phyloP scores from a whole-genome alignment of 2,797 vertebrate species.

The Brachyrhaphis roseni region DNA sequence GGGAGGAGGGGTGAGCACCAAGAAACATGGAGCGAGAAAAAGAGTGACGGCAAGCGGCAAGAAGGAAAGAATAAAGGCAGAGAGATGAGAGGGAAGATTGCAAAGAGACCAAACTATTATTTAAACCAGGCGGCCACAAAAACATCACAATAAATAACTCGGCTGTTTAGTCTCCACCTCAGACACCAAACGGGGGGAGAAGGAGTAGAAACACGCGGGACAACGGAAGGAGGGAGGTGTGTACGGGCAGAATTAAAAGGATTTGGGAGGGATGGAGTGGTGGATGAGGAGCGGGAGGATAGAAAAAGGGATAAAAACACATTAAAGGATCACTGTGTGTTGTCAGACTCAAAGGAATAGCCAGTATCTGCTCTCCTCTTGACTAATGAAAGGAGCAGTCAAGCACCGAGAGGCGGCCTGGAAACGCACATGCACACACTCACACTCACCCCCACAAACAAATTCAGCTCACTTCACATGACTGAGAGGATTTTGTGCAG shows the following conservation, averaged over 20 bases:
- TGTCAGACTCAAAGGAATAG: conserved; percentile 65
- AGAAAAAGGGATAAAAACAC: conserved; percentile 57
- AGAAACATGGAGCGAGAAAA: conserved; percentile 30
- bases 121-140: conserved; percentile 80
- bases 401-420: conserved; percentile 33
- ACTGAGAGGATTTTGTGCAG: conserved; percentile 21
- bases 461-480: conserved; percentile 35
- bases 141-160: conserved; percentile 83
- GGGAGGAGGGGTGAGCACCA: conserved; percentile 55
- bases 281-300: conserved; percentile 31
- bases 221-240: conserved; percentile 42
- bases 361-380: conserved; percentile 57
- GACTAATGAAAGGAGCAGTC: conserved; percentile 69
- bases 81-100: conserved; percentile 66
- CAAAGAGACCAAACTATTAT: conserved; percentile 78
- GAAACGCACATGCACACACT: conserved; percentile 17
- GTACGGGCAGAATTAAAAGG: conserved; percentile 44
- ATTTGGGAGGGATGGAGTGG: conserved; percentile 25
- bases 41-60: conserved; percentile 35
- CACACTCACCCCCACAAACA: conserved; percentile 7
- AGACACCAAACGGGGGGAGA: conserved; percentile 53
- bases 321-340: conserved; percentile 66
- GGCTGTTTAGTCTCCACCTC: conserved; percentile 81
- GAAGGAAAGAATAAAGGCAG: conserved; percentile 57
- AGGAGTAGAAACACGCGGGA: conserved; percentile 45